A percentile compares a stretch with the other conserved stretches of the same genome.
These are phyloP conservation scores for Papilio polyxenes DNA, from an alignment of 1,140 invertebrate genomes.

Conservation along the genomic window DNA sequence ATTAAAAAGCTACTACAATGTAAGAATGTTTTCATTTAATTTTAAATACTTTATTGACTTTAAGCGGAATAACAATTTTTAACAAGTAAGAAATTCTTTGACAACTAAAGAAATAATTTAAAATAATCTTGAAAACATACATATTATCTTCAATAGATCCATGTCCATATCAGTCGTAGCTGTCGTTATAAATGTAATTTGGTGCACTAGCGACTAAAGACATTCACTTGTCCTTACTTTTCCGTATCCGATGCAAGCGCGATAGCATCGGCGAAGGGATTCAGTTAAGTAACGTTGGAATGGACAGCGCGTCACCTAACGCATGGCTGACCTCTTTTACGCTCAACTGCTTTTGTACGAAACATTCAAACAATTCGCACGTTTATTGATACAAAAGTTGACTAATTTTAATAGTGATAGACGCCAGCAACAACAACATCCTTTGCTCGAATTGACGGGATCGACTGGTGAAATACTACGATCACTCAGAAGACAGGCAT, in stretches of 20 bases:
- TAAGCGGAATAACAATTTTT: too few species aligned
- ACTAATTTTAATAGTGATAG: too few species aligned
- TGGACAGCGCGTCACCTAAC: constrained; percentile 15
- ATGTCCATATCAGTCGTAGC: neutral
- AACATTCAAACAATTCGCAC: neutral
- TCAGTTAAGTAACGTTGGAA: constrained; percentile 23
- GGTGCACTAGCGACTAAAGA: neutral
- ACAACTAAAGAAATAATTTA: too few species aligned
- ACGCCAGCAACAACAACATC: too few species aligned
- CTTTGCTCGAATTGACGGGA: too few species aligned
- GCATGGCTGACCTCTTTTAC: constrained; percentile 16
- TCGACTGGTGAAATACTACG: too few species aligned
- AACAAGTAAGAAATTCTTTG: too few species aligned
- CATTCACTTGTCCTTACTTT: constrained; percentile 28
- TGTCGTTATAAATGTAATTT: neutral
- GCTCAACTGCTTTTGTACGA: neutral
- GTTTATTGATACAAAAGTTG: neutral
- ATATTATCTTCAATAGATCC: neutral
- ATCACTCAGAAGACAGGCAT: too few species aligned
- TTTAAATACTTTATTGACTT: too few species aligned
- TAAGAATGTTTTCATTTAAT: too few species aligned
- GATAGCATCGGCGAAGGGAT: constrained; percentile 17
- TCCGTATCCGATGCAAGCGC: constrained; percentile 6
- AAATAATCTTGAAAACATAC: neutral
- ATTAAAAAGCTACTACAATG: too few species aligned